Evolutionary conservation across 2,113 vertebrate genomes (phyloP).

Genomic region (Spea multiplicata): DNA sequence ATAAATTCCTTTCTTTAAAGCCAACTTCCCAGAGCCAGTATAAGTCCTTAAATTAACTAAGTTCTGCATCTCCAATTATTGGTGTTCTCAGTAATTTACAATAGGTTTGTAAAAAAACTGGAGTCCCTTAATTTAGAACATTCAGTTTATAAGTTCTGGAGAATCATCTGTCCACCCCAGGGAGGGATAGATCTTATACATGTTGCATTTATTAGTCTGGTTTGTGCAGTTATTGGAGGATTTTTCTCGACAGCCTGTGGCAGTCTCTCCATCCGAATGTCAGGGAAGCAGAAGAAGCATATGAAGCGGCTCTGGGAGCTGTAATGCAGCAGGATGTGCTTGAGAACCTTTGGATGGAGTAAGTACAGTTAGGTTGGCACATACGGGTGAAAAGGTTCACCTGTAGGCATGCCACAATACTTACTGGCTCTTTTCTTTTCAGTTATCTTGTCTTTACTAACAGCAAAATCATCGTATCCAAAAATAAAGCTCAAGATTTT

Average conservation of each 20-base stretch:
- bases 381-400: background rate
- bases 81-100: too few relatives aligned
- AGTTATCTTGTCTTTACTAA: slow-evolving; percentile 88
- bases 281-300: slow-evolving; percentile 80
- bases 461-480: slow-evolving; percentile 71
- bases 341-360: slow-evolving; percentile 92
- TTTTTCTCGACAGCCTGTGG: slow-evolving; percentile 76
- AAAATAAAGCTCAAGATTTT: slow-evolving; percentile 69
- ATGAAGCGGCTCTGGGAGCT: slow-evolving; percentile 85
- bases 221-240: too few relatives aligned
- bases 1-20: background rate
- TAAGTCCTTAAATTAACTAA: too few relatives aligned
- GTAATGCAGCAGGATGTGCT: slow-evolving; percentile 78
- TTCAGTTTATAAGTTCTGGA: too few relatives aligned
- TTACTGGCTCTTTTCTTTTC: slow-evolving; percentile 60
- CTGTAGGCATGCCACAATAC: slow-evolving; percentile 45
- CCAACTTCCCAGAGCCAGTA: too few relatives aligned
- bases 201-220: too few relatives aligned
- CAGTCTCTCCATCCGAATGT: slow-evolving; percentile 76
- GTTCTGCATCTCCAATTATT: too few relatives aligned
- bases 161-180: too few relatives aligned
- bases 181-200: too few relatives aligned
- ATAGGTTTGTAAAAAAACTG: too few relatives aligned
- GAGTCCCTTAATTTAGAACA: too few relatives aligned
- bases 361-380: slow-evolving; percentile 61